A percentile compares a stretch with the other conserved stretches of the same genome.
Conservation (phyloP, 2,888 invertebrate species). For the Lissocephala sabroskyi region DNA sequence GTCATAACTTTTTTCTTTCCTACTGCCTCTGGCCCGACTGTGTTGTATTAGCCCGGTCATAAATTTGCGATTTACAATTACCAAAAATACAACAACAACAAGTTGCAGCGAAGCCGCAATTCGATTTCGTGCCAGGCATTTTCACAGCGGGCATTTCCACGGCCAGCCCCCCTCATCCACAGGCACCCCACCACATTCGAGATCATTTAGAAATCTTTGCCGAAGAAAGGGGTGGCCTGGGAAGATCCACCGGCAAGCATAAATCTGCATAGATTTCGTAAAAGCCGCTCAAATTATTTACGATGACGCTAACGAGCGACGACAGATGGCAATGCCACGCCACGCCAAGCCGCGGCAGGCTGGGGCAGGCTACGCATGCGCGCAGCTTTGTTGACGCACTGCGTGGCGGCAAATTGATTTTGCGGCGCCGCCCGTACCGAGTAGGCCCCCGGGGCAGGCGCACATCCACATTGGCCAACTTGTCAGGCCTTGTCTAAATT, state of each 20-base stretch:
- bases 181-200: too few relatives aligned
- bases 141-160: too few relatives aligned
- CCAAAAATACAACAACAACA: too few relatives aligned
- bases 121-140: too few relatives aligned
- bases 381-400: slow-evolving; percentile 38
- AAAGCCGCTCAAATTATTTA: slow-evolving; percentile 61
- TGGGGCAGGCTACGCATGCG: slow-evolving; percentile 37
- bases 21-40: slow-evolving; percentile 28
- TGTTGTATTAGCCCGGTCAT: slow-evolving; percentile 62
- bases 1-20: slow-evolving; percentile 64
- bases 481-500: slow-evolving; percentile 40
- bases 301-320: slow-evolving; percentile 65
- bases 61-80: slow-evolving; percentile 64
- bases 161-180: too few relatives aligned
- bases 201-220: not conserved
- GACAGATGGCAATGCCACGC: slow-evolving; percentile 67
- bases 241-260: slow-evolving; percentile 43
- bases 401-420: slow-evolving; percentile 60
- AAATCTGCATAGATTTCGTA: slow-evolving; percentile 60
- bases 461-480: not conserved
- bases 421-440: slow-evolving; percentile 55
- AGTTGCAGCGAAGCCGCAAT: too few relatives aligned
- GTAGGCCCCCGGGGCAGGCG: slow-evolving; percentile 18
- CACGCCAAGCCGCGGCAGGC: too few relatives aligned
- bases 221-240: too few relatives aligned